Base-by-base conservation (phyloP, 2,797 vertebrate species). In the Sebastes goodei region DNA sequence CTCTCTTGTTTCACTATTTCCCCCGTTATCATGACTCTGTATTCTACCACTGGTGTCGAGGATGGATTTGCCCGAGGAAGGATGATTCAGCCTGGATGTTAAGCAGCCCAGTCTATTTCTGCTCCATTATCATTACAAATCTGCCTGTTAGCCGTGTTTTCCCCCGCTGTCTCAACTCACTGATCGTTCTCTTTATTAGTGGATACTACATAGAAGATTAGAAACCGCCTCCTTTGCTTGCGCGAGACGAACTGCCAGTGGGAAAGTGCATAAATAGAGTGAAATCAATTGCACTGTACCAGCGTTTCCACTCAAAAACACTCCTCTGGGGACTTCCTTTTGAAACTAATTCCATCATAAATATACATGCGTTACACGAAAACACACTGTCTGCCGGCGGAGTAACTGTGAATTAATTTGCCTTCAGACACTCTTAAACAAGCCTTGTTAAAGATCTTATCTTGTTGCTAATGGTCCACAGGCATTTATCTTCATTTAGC, bases 371-470 rank as follows among this genome's bases (percentile, higher is more conserved):
- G 90, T 96, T 96, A 94, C 92, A 93, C 65, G 84, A 93, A 94
- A 95, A 94, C 93, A 93, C 91, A 95, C 89, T 91, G 93, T 95
- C 94, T 93, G 94, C 92, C 88, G 86, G 91, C 87, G 42, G 91
- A 92, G 88, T 93, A 95, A 93, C 95, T 95, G 93, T 93, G 95
- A 96, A 96, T 96, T 96, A 95, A 96, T 96, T 96, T 96, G 95
- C 94, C 93, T 96, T 95, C 93, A 95, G 95, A 96, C 95, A 88
- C 94, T 96, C 94, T 95, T 95, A 96, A 96, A 95, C 94, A 94
- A 92, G 94, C 89, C 95, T 95, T 95, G 95, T 96, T 96, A 95
- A 94, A 96, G 95, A 96, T 96, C 94, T 94, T 96, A 95, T 96
- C 95, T 95, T 86, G 87, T 91, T 94, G 94, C 95, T 96, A 96